phyloP scores from a whole-genome alignment of 2,113 vertebrate species.

The Festucalex cinctus region DNA sequence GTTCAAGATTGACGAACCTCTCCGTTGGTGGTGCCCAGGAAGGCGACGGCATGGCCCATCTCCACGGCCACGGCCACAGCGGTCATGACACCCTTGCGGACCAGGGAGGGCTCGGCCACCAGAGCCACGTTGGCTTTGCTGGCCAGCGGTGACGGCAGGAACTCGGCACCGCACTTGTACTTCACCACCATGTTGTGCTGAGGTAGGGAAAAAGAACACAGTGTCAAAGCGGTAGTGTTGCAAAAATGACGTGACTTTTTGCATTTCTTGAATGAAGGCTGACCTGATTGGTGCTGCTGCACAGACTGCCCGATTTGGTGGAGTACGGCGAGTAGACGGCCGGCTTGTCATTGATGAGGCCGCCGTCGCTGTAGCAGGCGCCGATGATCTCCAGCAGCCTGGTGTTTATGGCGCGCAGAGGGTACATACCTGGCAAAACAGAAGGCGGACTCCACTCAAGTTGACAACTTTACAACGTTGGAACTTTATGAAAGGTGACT shows the following conservation, averaged over 20 bases:
- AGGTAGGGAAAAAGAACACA: neutral
- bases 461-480: neutral
- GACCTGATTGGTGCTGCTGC: conserved; percentile 50
- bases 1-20: conserved; percentile 69
- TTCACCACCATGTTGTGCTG: conserved; percentile 24
- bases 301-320: conserved; percentile 46
- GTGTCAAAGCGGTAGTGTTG: too few species aligned
- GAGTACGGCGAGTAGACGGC: conserved; percentile 84
- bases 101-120: conserved; percentile 25
- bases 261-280: conserved; percentile 6
- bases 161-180: conserved; percentile 85
- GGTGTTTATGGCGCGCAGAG: conserved; percentile 75
- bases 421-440: conserved; percentile 72
- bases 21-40: conserved; percentile 82
- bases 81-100: conserved; percentile 72
- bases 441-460: neutral
- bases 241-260: too few species aligned
- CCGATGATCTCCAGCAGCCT: conserved; percentile 78
- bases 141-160: conserved; percentile 89
- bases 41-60: conserved; percentile 80
- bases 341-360: conserved; percentile 41
- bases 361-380: conserved; percentile 76
- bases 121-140: conserved; percentile 72
- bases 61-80: conserved; percentile 83
- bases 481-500: conserved; percentile 51